phyloP scores from a whole-genome alignment of 2,797 vertebrate genomes.

The Synaphobranchus kaupii region DNA sequence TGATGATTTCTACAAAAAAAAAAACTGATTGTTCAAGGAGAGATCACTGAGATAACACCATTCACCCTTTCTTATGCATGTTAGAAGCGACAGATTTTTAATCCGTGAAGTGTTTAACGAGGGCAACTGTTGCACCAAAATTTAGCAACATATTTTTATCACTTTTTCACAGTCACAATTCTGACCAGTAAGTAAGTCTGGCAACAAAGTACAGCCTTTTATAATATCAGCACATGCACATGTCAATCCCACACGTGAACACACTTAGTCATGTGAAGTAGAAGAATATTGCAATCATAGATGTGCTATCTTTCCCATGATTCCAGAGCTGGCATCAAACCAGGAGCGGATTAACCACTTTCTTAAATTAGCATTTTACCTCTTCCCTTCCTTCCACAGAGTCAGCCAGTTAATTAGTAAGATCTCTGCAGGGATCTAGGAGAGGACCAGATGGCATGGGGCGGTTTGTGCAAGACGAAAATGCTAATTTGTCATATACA shows the following conservation, averaged over 20 bases:
- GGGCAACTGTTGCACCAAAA: not conserved
- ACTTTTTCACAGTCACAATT: not conserved
- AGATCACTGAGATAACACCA: not conserved
- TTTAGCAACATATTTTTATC: not conserved
- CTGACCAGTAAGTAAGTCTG: too few relatives aligned
- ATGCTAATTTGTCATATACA: slow-evolving; percentile 63
- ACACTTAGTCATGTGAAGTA: slow-evolving; percentile 13
- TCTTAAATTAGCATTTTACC: slow-evolving; percentile 51
- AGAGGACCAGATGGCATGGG: slow-evolving; percentile 59
- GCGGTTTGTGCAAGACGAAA: slow-evolving; percentile 56
- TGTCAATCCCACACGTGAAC: not conserved
- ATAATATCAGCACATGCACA: too few relatives aligned
- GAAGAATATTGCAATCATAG: slow-evolving; percentile 29
- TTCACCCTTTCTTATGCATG: not conserved
- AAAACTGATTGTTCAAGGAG: not conserved
- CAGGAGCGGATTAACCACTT: slow-evolving; percentile 49
- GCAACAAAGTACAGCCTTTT: too few relatives aligned
- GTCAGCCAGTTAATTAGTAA: slow-evolving; percentile 60
- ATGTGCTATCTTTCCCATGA: slow-evolving; percentile 21
- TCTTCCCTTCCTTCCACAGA: slow-evolving; percentile 46
- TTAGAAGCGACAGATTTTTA: not conserved
- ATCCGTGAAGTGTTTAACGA: not conserved
- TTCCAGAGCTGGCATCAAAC: slow-evolving; percentile 44
- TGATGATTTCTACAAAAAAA: too few relatives aligned
- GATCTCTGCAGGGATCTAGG: slow-evolving; percentile 50